Evolutionary conservation across 2,888 invertebrate genomes (phyloP).

Genomic region (Nemotelus pantherinus): DNA sequence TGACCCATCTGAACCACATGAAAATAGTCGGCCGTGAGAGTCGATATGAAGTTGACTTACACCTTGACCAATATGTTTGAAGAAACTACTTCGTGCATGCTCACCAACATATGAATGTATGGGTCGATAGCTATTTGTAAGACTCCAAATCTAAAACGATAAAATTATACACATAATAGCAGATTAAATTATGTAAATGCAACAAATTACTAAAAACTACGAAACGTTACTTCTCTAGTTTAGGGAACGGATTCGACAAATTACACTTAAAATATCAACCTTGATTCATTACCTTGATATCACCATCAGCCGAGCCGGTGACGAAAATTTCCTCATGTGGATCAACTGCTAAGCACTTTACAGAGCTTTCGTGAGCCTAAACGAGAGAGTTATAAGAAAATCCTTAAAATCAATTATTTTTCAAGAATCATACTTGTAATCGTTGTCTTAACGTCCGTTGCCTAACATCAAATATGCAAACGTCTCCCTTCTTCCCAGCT

Average conservation of each 20-base stretch:
- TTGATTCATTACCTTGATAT: slow-evolving; percentile 77
- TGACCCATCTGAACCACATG: slow-evolving; percentile 98
- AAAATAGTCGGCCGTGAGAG: slow-evolving; percentile 88
- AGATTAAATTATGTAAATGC: too few relatives aligned
- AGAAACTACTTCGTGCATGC: slow-evolving; percentile 95
- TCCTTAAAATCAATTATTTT: not conserved
- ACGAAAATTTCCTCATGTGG: slow-evolving; percentile 96
- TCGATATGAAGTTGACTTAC: slow-evolving; percentile 96
- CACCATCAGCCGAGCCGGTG: slow-evolving; percentile 93
- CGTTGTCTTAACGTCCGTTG: slow-evolving; percentile 87
- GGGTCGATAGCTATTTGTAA: slow-evolving; percentile 60
- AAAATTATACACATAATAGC: not conserved
- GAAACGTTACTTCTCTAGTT: too few relatives aligned
- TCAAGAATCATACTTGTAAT: slow-evolving; percentile 67
- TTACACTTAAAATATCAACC: not conserved
- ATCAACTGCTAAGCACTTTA: slow-evolving; percentile 94
- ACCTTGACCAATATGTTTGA: slow-evolving; percentile 96
- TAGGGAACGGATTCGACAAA: too few relatives aligned
- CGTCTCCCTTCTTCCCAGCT: slow-evolving; percentile 96
- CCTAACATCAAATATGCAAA: slow-evolving; percentile 94
- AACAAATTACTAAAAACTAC: too few relatives aligned
- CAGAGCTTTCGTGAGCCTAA: slow-evolving; percentile 90
- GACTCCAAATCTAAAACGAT: slow-evolving; percentile 85
- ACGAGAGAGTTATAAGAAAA: not conserved
- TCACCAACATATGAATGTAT: slow-evolving; percentile 70